A percentile compares a stretch with the other conserved stretches of the same genome.
phyloP scores from a whole-genome alignment of 1,140 invertebrate genomes.

The Lerema accius region DNA sequence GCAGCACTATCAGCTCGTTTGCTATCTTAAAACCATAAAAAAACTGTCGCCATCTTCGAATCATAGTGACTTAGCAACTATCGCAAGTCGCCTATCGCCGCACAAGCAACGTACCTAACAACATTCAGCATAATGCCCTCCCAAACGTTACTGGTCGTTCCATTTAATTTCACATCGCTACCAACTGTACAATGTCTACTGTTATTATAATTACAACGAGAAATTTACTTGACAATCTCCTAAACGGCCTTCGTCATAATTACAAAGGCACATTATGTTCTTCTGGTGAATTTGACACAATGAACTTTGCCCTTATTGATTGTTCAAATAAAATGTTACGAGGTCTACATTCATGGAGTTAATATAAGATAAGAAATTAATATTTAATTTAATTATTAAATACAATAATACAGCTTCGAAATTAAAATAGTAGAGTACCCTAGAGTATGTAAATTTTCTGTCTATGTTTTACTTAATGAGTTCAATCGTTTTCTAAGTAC shows the following conservation, averaged over 20 bases:
- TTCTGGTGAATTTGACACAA: conserved; percentile 5
- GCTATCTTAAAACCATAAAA: no score
- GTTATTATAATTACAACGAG: conserved; percentile 31
- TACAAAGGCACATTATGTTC: conserved; percentile 13
- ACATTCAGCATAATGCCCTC: conserved; percentile 7
- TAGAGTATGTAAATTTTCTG: no score
- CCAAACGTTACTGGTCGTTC: conserved; percentile 24
- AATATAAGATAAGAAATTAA: no score
- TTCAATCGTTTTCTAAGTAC: no score
- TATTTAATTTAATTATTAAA: no score
- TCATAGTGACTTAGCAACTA: no score
- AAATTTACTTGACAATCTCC: conserved; percentile 26
- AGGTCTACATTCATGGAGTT: background rate
- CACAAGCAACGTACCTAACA: background rate
- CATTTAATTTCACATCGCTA: conserved; percentile 31
- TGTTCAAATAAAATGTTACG: background rate
- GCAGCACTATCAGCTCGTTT: no score
- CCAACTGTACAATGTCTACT: conserved; percentile 31
- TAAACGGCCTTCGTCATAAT: conserved; percentile 24
- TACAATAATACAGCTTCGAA: no score
- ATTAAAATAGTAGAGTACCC: no score
- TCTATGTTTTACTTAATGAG: no score
- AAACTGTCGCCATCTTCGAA: no score
- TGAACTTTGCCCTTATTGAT: conserved; percentile 1
- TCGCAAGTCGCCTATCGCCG: no score